These are phyloP conservation scores for Dipodomys merriami DNA, from an alignment of 2,113 vertebrate genomes.

Conservation along the genomic window DNA sequence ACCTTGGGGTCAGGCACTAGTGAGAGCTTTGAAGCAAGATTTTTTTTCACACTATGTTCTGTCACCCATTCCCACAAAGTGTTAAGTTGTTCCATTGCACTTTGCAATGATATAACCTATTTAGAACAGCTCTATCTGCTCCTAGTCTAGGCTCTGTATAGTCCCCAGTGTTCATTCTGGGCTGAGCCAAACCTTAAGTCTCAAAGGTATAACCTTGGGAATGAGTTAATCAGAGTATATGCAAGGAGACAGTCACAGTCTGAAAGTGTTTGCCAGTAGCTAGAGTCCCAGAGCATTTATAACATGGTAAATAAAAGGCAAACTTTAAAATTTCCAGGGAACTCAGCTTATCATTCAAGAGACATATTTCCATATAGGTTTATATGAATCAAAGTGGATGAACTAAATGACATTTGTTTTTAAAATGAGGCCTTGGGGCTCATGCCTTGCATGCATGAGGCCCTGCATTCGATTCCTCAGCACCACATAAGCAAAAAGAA, in stretches of 20 bases:
- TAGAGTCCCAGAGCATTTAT: neutral
- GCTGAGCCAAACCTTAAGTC: neutral
- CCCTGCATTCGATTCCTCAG: no score
- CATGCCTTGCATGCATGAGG: no score
- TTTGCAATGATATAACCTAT: neutral
- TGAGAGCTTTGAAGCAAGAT: neutral
- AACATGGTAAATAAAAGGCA: neutral
- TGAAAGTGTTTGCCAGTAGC: constrained; percentile 3
- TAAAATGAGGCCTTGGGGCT: no score
- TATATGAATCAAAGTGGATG: neutral
- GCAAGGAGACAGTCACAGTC: neutral
- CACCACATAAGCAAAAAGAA: no score
- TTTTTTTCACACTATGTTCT: neutral
- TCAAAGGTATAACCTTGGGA: neutral
- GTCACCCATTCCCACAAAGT: neutral
- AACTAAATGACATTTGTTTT: neutral
- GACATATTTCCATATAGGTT: neutral
- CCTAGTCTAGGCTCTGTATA: neutral
- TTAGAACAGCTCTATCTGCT: neutral
- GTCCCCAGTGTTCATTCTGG: neutral
- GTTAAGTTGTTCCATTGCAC: neutral
- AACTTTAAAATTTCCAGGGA: constrained; percentile 1
- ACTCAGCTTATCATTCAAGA: neutral
- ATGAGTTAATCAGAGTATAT: neutral
- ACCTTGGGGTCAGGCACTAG: neutral